Evolutionary conservation across 1,140 invertebrate genomes (phyloP).

Genomic region (Scaptomyza hsui): DNA sequence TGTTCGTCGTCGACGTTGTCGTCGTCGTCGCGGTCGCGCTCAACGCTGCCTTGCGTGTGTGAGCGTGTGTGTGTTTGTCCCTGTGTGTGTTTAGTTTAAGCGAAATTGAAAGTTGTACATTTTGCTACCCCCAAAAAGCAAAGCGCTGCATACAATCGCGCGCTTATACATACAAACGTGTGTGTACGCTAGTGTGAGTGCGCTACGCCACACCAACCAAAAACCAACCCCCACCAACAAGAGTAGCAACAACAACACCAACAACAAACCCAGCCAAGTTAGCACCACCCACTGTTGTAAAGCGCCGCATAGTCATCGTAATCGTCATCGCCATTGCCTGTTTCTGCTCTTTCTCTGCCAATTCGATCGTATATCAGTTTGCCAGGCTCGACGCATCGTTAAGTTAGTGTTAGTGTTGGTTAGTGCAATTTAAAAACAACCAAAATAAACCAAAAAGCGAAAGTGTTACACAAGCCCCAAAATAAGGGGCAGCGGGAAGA

Average conservation of each 20-base stretch:
- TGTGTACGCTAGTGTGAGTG: constrained; percentile 42
- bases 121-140: constrained; percentile 81
- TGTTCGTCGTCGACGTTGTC: constrained; percentile 37
- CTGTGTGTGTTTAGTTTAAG: constrained; percentile 76
- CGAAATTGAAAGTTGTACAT: constrained; percentile 82
- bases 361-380: constrained; percentile 47
- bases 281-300: constrained; percentile 71
- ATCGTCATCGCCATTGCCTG: constrained; percentile 55
- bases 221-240: constrained; percentile 78
- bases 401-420: constrained; percentile 39
- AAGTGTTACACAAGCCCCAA: constrained; percentile 58
- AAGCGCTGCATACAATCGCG: constrained; percentile 80
- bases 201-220: constrained; percentile 63
- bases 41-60: constrained; percentile 37
- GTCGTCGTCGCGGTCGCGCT: constrained; percentile 33
- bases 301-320: constrained; percentile 47
- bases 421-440: constrained; percentile 48
- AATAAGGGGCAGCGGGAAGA: constrained; percentile 29
- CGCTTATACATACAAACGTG: constrained; percentile 54
- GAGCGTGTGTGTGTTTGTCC: constrained; percentile 43
- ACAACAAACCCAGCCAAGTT: constrained; percentile 37
- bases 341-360: constrained; percentile 30
- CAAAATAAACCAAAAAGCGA: constrained; percentile 45
- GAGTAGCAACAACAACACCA: constrained; percentile 57
- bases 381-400: constrained; percentile 32